Evolutionary conservation across 2,797 vertebrate genomes (phyloP).

Genomic region (Diplodus puntazzo): DNA sequence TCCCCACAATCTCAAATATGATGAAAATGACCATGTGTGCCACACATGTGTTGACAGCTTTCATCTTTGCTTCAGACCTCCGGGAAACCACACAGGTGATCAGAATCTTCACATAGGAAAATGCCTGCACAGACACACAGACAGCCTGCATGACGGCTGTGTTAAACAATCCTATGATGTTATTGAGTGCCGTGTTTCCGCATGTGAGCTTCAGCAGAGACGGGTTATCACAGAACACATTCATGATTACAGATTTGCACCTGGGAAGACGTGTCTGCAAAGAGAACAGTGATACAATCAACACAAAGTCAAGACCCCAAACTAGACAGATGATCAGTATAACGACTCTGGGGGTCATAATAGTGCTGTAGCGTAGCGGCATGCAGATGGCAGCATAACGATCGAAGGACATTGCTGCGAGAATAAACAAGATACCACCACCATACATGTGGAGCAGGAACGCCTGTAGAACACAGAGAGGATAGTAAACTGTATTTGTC

Average conservation of each 20-base stretch:
- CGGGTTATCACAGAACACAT: conserved; percentile 85
- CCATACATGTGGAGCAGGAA: conserved; percentile 86
- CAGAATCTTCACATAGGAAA: conserved; percentile 84
- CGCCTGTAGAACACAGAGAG: conserved; percentile 82
- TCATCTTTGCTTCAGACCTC: conserved; percentile 72
- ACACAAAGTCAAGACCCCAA: conserved; percentile 81
- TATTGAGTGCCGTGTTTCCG: conserved; percentile 75
- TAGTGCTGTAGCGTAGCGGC: conserved; percentile 76
- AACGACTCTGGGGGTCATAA: conserved; percentile 75
- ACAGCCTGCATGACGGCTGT: conserved; percentile 76
- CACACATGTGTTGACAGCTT: conserved; percentile 83
- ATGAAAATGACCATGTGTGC: conserved; percentile 81
- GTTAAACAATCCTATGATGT: conserved; percentile 79
- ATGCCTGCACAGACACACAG: conserved; percentile 74
- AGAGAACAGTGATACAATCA: conserved; percentile 75
- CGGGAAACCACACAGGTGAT: conserved; percentile 73
- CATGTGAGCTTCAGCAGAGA: conserved; percentile 83
- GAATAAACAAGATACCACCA: conserved; percentile 81
- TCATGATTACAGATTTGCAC: conserved; percentile 76
- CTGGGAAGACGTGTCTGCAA: conserved; percentile 74
- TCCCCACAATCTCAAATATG: conserved; percentile 79
- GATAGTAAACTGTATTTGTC: conserved; percentile 73
- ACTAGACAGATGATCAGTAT: conserved; percentile 69
- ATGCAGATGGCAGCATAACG: conserved; percentile 85
- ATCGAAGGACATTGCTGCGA: conserved; percentile 86